Evolutionary conservation across 1,140 invertebrate species (phyloP).

Genomic region (Achroia grisella): DNA sequence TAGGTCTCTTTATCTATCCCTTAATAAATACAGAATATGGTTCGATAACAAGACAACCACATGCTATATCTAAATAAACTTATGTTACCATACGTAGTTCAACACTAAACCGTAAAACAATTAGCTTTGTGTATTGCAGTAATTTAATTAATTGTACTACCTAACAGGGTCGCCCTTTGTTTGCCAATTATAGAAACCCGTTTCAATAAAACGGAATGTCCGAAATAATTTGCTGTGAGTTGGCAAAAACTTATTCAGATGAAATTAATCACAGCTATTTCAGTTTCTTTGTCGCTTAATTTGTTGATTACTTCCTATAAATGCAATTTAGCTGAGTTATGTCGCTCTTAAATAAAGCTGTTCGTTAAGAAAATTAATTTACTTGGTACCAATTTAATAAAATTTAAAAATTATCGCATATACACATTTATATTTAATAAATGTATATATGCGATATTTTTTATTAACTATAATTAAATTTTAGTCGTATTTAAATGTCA

Average conservation of each 20-base stretch:
- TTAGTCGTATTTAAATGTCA: not conserved
- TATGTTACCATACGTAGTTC: not conserved
- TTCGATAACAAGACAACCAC: not conserved
- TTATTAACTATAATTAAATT: too few relatives aligned
- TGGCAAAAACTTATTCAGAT: constrained; percentile 3
- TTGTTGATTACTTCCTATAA: not conserved
- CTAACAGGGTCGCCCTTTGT: constrained; percentile 7
- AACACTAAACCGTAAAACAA: not conserved
- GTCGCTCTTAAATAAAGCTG: too few relatives aligned
- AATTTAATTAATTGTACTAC: constrained; percentile 10
- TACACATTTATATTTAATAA: not conserved
- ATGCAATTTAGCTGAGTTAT: not conserved
- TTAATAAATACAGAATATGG: too few relatives aligned
- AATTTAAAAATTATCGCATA: not conserved
- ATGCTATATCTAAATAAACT: not conserved
- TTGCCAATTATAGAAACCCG: constrained; percentile 10
- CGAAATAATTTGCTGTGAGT: constrained; percentile 6
- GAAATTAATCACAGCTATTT: constrained; percentile 6
- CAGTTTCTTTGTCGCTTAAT: not conserved
- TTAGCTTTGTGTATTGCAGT: constrained; percentile 1
- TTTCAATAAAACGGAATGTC: constrained; percentile 8
- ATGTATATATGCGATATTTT: not conserved
- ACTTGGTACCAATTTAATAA: not conserved
- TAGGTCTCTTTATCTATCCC: too few relatives aligned
- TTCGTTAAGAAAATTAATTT: not conserved